These are phyloP conservation scores for Nasonia vitripennis DNA, from an alignment of 1,140 invertebrate genomes.

Conservation along the genomic window DNA sequence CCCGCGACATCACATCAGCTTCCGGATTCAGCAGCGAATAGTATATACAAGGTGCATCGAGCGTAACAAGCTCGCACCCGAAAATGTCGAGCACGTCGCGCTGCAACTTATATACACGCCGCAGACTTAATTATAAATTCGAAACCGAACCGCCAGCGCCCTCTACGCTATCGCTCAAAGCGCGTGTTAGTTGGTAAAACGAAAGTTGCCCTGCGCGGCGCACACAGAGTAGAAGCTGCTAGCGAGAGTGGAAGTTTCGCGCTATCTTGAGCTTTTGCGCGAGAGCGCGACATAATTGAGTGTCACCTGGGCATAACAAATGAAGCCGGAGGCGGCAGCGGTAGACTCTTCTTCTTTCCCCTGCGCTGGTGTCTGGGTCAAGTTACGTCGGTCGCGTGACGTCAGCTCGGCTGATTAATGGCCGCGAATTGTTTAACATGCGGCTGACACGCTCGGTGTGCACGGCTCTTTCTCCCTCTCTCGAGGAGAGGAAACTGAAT, in stretches of 20 bases:
- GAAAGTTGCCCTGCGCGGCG: not conserved
- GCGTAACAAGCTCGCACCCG: not conserved
- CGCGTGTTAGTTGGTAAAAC: not conserved
- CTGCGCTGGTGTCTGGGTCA: constrained; percentile 30
- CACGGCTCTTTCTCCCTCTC: not conserved
- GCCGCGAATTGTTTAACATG: constrained; percentile 42
- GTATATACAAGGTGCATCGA: not conserved
- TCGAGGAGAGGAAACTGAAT: not conserved
- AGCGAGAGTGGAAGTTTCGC: constrained; percentile 7
- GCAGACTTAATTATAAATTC: constrained; percentile 51
- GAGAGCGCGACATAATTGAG: constrained; percentile 52
- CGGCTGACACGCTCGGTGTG: not conserved
- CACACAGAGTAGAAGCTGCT: not conserved
- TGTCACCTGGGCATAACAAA: constrained; percentile 56
- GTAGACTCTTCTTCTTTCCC: constrained; percentile 1
- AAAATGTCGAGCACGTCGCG: constrained; percentile 3
- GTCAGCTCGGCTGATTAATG: constrained; percentile 42
- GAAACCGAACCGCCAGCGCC: constrained; percentile 39
- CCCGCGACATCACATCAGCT: not conserved
- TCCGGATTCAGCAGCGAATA: not conserved
- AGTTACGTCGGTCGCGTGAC: constrained; percentile 29
- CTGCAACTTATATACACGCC: not conserved
- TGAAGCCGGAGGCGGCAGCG: constrained; percentile 42
- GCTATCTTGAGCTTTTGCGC: constrained; percentile 18
- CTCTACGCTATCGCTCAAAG: not conserved